Conservation (phyloP, 2,888 invertebrate genomes). For the Drosophila buzzatii region DNA sequence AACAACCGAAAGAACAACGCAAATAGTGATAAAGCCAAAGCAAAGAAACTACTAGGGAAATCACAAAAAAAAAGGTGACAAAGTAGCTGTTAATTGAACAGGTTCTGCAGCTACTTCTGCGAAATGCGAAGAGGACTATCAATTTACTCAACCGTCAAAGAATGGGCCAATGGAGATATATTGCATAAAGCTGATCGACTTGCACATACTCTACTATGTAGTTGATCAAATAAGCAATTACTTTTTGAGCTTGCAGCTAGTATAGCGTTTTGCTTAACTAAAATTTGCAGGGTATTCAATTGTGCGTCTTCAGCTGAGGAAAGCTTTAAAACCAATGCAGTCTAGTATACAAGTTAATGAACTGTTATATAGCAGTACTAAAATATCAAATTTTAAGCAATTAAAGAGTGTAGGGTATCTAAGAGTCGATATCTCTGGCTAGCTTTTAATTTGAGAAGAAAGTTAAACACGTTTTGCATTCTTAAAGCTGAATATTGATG, state of each 20-base stretch:
- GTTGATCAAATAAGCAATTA: background rate
- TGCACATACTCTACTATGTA: background rate
- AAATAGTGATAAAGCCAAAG: background rate
- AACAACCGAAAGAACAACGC: conserved; percentile 4
- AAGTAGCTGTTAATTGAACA: conserved; percentile 51
- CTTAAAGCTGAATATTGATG: background rate
- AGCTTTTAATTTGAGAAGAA: background rate
- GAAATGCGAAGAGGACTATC: background rate
- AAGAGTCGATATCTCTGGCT: background rate
- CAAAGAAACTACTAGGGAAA: conserved; percentile 12
- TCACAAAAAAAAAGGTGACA: conserved; percentile 43
- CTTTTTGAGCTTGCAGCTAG: background rate
- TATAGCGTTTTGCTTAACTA: background rate
- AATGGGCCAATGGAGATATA: background rate
- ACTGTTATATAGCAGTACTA: background rate
- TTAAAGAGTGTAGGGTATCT: background rate
- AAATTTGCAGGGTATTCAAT: too few relatives aligned
- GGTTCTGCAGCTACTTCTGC: conserved; percentile 33
- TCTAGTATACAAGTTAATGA: background rate
- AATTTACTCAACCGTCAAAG: background rate
- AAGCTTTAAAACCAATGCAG: background rate
- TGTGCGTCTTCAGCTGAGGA: background rate
- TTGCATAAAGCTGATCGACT: background rate
- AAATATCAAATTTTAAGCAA: background rate
- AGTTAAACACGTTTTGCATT: conserved; percentile 13